Conservation (phyloP, 2,797 vertebrate genomes). For the Catamblyrhynchus diadema region DNA sequence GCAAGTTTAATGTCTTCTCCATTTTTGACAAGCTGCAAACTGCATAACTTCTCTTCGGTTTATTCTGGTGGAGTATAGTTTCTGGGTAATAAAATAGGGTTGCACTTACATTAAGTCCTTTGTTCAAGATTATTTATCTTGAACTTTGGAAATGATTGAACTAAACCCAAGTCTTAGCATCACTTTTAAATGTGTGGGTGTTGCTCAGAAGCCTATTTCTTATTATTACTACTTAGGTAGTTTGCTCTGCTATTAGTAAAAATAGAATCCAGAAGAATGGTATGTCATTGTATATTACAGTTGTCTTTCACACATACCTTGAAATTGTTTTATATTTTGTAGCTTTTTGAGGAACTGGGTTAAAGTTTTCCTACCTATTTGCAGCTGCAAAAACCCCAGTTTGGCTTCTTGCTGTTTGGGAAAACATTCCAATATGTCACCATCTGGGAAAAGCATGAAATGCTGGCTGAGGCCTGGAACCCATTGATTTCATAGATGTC, state of each 20-base stretch:
- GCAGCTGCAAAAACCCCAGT: constrained; percentile 55
- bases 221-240: background rate
- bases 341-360: constrained; percentile 38
- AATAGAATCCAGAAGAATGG: background rate
- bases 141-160: constrained; percentile 46
- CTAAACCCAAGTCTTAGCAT: background rate
- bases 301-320: background rate
- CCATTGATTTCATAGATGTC: constrained; percentile 62
- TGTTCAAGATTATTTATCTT: constrained; percentile 50
- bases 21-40: background rate
- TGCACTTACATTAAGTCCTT: background rate
- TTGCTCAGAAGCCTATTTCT: constrained; percentile 40
- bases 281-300: background rate
- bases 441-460: constrained; percentile 71
- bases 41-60: background rate
- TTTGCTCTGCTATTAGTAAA: background rate
- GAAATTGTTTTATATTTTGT: constrained; percentile 1
- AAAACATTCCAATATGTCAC: constrained; percentile 70
- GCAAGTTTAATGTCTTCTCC: background rate
- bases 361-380: constrained; percentile 67
- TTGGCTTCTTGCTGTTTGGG: constrained; percentile 71
- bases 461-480: constrained; percentile 57
- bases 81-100: constrained; percentile 21
- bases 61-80: background rate
- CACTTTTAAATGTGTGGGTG: background rate